Conservation (phyloP, 2,113 vertebrate species). For the Gymnorhina tibicen region DNA sequence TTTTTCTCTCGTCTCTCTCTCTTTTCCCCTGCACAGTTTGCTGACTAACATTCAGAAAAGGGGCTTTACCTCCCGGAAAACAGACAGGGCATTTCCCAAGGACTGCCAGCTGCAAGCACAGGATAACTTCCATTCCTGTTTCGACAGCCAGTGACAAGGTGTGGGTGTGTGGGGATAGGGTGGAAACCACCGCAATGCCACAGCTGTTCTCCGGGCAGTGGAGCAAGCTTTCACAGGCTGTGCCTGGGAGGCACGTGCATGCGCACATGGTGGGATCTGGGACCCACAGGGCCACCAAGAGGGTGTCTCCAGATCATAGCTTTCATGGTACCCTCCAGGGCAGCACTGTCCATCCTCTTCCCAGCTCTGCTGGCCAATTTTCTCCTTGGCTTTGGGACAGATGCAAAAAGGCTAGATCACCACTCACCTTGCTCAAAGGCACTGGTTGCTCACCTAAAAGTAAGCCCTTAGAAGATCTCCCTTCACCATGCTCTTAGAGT, state of each 20-base stretch:
- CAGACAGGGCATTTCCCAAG: not conserved
- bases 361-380: not conserved
- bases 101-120: not conserved
- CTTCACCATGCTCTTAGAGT: not conserved
- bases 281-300: not conserved
- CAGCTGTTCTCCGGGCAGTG: not conserved
- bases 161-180: not conserved
- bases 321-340: not conserved
- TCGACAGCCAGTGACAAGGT: not conserved
- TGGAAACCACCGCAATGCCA: not conserved
- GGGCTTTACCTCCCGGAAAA: not conserved
- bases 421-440: not conserved
- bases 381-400: not conserved
- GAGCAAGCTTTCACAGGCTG: not conserved
- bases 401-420: not conserved
- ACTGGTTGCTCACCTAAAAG: not conserved
- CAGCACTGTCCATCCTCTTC: not conserved
- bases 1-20: not conserved
- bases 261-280: not conserved
- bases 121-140: not conserved
- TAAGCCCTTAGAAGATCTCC: not conserved
- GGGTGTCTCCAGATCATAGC: accelerated
- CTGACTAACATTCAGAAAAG: not conserved
- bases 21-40: not conserved
- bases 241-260: not conserved